Evolutionary conservation across 1,140 invertebrate genomes (phyloP).

Genomic region (Bombus pyrosoma): DNA sequence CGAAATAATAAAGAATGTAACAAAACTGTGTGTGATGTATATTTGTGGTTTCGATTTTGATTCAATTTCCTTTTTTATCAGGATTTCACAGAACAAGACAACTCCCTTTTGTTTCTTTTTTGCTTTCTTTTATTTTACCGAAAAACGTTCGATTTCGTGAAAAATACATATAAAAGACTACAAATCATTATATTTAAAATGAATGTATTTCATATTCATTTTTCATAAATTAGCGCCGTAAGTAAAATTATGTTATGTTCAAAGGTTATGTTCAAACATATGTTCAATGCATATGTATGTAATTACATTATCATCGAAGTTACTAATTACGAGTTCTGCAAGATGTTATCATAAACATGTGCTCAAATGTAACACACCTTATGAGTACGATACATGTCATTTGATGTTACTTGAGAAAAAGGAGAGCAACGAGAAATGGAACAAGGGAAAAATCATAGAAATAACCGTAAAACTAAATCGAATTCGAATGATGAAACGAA

Average conservation of each 20-base stretch:
- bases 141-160: slow-evolving; percentile 30
- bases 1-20: slow-evolving; percentile 16
- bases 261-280: neutral
- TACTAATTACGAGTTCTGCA: neutral
- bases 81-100: neutral
- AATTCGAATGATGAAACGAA: too few species aligned
- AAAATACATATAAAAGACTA: slow-evolving; percentile 43
- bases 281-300: neutral
- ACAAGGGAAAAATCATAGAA: neutral
- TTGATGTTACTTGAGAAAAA: neutral
- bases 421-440: too few species aligned
- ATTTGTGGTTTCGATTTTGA: neutral
- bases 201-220: neutral
- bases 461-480: slow-evolving; percentile 8
- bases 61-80: neutral
- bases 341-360: neutral
- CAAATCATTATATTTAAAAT: slow-evolving; percentile 29
- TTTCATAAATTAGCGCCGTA: neutral
- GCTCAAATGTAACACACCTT: neutral
- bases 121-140: slow-evolving; percentile 30
- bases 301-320: neutral
- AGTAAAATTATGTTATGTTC: neutral
- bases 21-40: neutral
- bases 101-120: too few species aligned
- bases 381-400: neutral